Evolutionary conservation across 2,888 invertebrate species (phyloP).

Genomic region (Rhagium mordax): DNA sequence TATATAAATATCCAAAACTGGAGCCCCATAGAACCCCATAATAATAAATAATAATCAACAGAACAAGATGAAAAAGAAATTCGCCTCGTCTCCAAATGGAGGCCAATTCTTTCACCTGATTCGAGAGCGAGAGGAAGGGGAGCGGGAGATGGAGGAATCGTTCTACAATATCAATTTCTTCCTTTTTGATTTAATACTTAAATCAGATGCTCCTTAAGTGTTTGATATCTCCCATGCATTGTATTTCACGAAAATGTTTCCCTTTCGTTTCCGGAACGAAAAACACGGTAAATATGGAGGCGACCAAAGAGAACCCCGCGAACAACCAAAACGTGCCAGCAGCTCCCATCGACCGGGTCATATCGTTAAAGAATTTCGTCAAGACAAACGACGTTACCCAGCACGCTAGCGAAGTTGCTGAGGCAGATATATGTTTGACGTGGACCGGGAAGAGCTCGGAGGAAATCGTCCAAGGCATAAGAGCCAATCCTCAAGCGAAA

Average conservation of each 20-base stretch:
- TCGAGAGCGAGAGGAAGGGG: too few species aligned
- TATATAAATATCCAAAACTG: too few species aligned
- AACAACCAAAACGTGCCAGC: constrained; percentile 82
- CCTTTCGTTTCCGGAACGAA: constrained; percentile 94
- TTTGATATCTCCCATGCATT: too few species aligned
- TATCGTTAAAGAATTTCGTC: constrained; percentile 78
- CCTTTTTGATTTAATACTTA: too few species aligned
- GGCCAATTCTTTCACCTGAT: too few species aligned
- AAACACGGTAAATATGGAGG: constrained; percentile 81
- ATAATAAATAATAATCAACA: too few species aligned
- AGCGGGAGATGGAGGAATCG: too few species aligned
- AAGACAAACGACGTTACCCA: constrained; percentile 82
- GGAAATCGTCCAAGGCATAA: constrained; percentile 84
- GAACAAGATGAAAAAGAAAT: too few species aligned
- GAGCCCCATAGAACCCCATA: too few species aligned
- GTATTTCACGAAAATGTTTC: constrained; percentile 87
- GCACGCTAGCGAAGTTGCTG: constrained; percentile 82
- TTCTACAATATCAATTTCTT: too few species aligned
- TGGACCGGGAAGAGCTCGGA: constrained; percentile 86
- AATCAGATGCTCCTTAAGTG: too few species aligned
- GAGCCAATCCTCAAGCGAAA: constrained; percentile 74
- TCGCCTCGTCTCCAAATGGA: too few species aligned
- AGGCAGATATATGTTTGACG: constrained; percentile 81
- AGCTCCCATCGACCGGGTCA: constrained; percentile 74
- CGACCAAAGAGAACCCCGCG: constrained; percentile 70